Percentiles rank a stretch among this genome's conserved stretches.
Conservation (phyloP, 1,140 invertebrate species). For the Ips nitidus region DNA sequence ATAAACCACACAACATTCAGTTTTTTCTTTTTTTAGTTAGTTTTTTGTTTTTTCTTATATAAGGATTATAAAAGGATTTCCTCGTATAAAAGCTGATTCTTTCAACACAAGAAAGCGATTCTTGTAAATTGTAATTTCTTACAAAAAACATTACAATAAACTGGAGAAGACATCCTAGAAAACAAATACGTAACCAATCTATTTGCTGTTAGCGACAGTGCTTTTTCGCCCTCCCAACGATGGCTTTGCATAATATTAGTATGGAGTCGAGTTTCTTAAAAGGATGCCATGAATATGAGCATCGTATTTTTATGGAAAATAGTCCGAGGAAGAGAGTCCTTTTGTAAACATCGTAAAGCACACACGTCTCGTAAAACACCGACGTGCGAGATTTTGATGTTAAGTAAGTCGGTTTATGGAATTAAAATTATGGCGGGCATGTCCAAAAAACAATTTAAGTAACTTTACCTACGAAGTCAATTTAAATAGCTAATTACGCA, state of each 20-base stretch:
- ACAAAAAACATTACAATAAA: no score
- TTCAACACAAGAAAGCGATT: no score
- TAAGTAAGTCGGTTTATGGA: background rate
- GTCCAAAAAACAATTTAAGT: background rate
- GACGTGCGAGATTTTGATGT: background rate
- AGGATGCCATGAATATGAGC: background rate
- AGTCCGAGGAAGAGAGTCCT: slow-evolving; percentile 4
- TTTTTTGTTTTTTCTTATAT: no score
- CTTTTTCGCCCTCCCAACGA: background rate
- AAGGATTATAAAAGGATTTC: no score
- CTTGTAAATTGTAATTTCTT: no score
- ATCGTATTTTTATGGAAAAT: slow-evolving; percentile 8
- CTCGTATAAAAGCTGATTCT: no score
- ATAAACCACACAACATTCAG: no score
- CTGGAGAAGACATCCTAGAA: no score
- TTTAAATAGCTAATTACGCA: background rate
- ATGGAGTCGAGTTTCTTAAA: slow-evolving; percentile 2
- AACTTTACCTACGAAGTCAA: background rate
- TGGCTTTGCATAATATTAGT: slow-evolving; percentile 7
- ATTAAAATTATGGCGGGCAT: background rate
- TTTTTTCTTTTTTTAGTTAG: no score
- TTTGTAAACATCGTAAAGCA: slow-evolving; percentile 16
- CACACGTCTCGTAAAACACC: background rate
- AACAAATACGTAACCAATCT: no score
- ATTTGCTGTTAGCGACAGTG: no score